Conservation (phyloP, 2,888 invertebrate genomes). For the Vannuccia rotundouncinata region DNA sequence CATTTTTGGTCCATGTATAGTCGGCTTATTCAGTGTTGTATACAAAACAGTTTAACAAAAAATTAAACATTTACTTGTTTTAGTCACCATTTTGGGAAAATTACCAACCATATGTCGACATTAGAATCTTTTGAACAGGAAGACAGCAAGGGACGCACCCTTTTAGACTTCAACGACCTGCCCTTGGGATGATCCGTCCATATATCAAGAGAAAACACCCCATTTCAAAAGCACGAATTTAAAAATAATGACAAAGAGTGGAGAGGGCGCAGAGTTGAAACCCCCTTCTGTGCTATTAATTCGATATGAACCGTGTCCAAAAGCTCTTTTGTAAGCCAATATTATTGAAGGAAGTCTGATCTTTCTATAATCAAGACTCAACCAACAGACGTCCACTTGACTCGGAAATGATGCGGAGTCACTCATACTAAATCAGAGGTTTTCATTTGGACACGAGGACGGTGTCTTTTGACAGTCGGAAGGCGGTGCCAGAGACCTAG, state of each 20-base stretch:
- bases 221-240: background rate
- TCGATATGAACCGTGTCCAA: background rate
- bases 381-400: background rate
- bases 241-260: background rate
- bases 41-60: too few relatives aligned
- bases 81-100: too few relatives aligned
- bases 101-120: background rate
- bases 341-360: too few relatives aligned
- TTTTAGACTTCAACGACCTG: background rate
- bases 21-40: too few relatives aligned
- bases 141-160: background rate
- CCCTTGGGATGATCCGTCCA: background rate
- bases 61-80: too few relatives aligned
- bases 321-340: background rate
- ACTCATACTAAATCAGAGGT: background rate
- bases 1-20: too few relatives aligned
- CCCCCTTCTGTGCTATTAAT: background rate
- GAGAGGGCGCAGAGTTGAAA: background rate
- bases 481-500: constrained; percentile 1
- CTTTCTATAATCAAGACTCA: too few relatives aligned
- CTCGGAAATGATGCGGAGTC: background rate
- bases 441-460: background rate
- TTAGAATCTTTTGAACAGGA: background rate
- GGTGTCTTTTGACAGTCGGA: constrained; percentile 2
- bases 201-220: background rate